Conservation (phyloP, 2,797 vertebrate species). For the Triplophysa yarkandensis region DNA sequence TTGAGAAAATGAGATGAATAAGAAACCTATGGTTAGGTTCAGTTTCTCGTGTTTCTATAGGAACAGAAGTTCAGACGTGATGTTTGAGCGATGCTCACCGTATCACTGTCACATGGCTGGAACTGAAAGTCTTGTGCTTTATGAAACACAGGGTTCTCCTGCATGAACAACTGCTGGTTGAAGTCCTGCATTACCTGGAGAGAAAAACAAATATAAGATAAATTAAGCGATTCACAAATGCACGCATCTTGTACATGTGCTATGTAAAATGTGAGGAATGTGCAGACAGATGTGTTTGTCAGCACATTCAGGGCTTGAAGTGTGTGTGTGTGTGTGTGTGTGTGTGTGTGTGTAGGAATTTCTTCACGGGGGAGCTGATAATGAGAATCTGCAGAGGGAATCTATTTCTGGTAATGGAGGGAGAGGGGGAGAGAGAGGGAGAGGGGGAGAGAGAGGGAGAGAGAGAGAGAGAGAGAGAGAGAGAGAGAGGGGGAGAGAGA, state of each 20-base stretch:
- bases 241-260: conserved; percentile 12
- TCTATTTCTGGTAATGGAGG: conserved; percentile 43
- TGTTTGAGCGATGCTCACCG: conserved; percentile 73
- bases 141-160: conserved; percentile 92
- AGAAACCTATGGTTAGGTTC: background rate
- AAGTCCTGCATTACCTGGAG: conserved; percentile 91
- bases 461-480: background rate
- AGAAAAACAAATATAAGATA: conserved; percentile 29
- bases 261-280: conserved; percentile 32
- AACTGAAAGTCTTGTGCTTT: conserved; percentile 95
- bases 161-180: conserved; percentile 93
- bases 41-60: background rate
- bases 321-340: conserved; percentile 43
- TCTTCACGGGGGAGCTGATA: conserved; percentile 49
- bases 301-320: background rate
- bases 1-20: background rate
- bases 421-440: background rate
- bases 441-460: conserved; percentile 6
- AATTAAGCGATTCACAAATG: background rate
- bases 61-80: background rate
- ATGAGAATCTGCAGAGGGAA: conserved; percentile 45
- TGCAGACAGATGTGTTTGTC: conserved; percentile 33
- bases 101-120: conserved; percentile 93
- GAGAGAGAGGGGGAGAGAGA: background rate
- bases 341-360: conserved; percentile 43